Percentiles rank a stretch among this genome's conserved stretches.
Conservation (phyloP, 2,888 invertebrate species). For the Caenorhabditis parvicauda region DNA sequence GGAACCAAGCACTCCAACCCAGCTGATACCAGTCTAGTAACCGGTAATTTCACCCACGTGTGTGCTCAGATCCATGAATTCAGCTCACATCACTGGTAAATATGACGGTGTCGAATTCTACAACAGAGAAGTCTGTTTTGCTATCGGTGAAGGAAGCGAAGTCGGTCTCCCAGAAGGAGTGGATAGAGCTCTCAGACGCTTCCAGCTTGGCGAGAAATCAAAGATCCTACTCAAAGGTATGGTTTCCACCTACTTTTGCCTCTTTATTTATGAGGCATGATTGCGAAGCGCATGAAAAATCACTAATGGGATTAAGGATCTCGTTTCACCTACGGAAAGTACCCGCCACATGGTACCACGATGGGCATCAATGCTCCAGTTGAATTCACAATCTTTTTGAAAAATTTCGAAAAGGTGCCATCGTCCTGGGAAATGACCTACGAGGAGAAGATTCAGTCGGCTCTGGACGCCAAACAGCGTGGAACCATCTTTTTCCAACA, state of each 20-base stretch:
- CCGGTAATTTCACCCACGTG: conserved; percentile 70
- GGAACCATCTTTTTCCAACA: conserved; percentile 79
- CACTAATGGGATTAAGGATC: too few relatives aligned
- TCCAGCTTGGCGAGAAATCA: conserved; percentile 67
- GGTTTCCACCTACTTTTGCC: conserved; percentile 43
- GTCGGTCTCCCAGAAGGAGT: conserved; percentile 76
- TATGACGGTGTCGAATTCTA: conserved; percentile 75
- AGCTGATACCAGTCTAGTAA: conserved; percentile 79
- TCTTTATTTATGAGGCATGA: too few relatives aligned
- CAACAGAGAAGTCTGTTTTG: conserved; percentile 78
- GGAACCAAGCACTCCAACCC: conserved; percentile 77
- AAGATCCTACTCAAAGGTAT: conserved; percentile 42
- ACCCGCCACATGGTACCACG: conserved; percentile 70
- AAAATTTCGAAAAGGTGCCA: conserved; percentile 80
- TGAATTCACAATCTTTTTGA: conserved; percentile 79
- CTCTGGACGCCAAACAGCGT: conserved; percentile 81
- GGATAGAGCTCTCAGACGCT: conserved; percentile 78
- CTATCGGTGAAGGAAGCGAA: conserved; percentile 81
- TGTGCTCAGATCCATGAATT: neutral
- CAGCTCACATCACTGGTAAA: conserved; percentile 76
- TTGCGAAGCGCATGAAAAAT: too few relatives aligned
- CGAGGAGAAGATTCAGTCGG: conserved; percentile 78
- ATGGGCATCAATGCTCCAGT: conserved; percentile 79
- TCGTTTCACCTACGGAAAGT: conserved; percentile 49
- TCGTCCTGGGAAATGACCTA: conserved; percentile 81